phyloP scores from a whole-genome alignment of 2,888 invertebrate species.

The Ophion obscuratus region DNA sequence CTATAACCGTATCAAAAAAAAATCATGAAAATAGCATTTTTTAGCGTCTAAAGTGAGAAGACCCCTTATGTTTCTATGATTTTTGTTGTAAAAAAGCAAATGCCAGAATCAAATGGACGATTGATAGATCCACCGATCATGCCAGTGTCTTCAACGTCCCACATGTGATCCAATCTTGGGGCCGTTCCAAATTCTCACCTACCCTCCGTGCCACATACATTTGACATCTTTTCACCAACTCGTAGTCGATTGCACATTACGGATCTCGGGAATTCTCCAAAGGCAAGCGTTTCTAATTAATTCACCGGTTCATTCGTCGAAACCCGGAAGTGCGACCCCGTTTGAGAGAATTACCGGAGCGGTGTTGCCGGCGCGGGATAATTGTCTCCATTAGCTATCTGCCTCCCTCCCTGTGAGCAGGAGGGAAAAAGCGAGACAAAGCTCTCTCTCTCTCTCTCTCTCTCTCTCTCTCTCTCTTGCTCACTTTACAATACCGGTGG shows the following conservation, averaged over 20 bases:
- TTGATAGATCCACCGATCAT: too few relatives aligned
- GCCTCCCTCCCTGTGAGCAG: neutral
- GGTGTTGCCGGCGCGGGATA: conserved; percentile 64
- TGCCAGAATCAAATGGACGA: too few relatives aligned
- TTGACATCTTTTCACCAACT: conserved; percentile 16
- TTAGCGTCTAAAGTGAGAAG: too few relatives aligned
- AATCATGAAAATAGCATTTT: too few relatives aligned
- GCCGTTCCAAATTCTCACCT: neutral
- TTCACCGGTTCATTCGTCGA: conserved; percentile 78
- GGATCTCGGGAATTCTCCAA: conserved; percentile 44
- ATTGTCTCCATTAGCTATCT: conserved; percentile 76
- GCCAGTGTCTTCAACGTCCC: neutral
- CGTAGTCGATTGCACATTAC: conserved; percentile 19
- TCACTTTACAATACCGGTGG: conserved; percentile 49
- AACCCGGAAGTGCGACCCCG: conserved; percentile 78
- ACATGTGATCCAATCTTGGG: neutral
- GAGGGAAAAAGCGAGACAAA: too few relatives aligned
- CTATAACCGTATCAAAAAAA: too few relatives aligned
- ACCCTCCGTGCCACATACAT: neutral
- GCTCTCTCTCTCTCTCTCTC: conserved; percentile 28
- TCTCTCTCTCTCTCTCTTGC: conserved; percentile 32
- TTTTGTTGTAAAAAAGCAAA: too few relatives aligned
- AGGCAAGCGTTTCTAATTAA: conserved; percentile 76
- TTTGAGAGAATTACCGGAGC: conserved; percentile 68
- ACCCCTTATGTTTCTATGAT: too few relatives aligned